Evolutionary conservation across 2,888 invertebrate genomes (phyloP).

Genomic region (Melipona bicolor): DNA sequence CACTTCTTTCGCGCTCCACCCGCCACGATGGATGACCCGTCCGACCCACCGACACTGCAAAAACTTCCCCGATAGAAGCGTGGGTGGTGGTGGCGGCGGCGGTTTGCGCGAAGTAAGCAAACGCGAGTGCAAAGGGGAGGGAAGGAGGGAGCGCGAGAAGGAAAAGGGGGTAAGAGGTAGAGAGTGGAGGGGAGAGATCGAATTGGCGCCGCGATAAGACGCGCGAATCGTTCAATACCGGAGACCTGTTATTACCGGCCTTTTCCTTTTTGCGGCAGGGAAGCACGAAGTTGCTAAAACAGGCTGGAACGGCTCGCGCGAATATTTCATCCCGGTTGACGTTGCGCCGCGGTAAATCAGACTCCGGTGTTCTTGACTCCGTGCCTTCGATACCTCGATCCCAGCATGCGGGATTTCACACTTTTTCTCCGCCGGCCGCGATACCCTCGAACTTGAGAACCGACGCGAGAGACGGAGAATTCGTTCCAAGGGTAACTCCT

Average conservation of each 20-base stretch:
- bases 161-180: not conserved
- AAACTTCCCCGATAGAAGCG: conserved; percentile 57
- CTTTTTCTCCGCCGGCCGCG: not conserved
- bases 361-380: conserved; percentile 43
- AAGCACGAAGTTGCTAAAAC: conserved; percentile 55
- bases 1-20: conserved; percentile 75
- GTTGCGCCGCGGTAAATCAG: conserved; percentile 59
- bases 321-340: conserved; percentile 56
- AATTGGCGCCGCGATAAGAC: conserved; percentile 62
- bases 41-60: conserved; percentile 65
- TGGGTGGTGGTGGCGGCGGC: conserved; percentile 47
- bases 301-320: conserved; percentile 45
- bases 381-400: conserved; percentile 49
- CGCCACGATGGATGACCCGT: conserved; percentile 72
- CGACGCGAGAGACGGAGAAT: not conserved
- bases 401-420: conserved; percentile 24
- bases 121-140: conserved; percentile 1
- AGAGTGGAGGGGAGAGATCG: conserved; percentile 34
- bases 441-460: not conserved
- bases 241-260: conserved; percentile 56
- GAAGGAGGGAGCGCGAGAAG: not conserved
- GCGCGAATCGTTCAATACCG: conserved; percentile 61
- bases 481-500: not conserved
- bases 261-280: conserved; percentile 44
- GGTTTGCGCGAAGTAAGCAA: conserved; percentile 62